Base-by-base conservation (phyloP, 2,888 invertebrate genomes). In the Lordiphosa fenestrarum region DNA sequence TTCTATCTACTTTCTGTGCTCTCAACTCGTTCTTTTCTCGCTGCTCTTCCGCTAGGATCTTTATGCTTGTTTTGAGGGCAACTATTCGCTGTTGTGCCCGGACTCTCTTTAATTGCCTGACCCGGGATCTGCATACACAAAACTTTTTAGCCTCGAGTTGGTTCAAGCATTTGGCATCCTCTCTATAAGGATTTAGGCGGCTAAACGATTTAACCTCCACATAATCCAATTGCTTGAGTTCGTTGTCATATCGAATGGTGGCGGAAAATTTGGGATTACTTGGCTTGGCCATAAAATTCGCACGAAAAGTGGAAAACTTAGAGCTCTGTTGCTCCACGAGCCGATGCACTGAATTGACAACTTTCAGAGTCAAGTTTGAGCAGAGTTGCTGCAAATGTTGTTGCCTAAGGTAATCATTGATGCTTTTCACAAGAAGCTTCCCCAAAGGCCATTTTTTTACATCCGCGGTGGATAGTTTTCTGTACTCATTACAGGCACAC, bases 401-500 rank as follows among this genome's bases (percentile, higher is more conserved):
- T 4, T 47, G 7, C 9, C 53, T 2, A 6, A 58, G 25, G 9
- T 23, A 52, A 2, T 36, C 5, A n/a, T 58, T 58, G 4, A 58
- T 53, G 9, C 35, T 36, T 5, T 30, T 13, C 4, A 58, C 36
- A 9, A 58, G 10, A 0, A 40, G 47, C 37, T 37, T 30, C 23
- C 40, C 58, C 35, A 54, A 6, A 0, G 48, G 23, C 12, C 40
- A 3, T 2, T 25, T 25, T 4, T 12, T 35, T 2, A 15, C 9
- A 7, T 49, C 19, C 6, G 21, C 35, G 4, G 6, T 4, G 2
- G 2, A 15, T 4, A 54, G 23, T 6, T n/a, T 7, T 39, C 35
- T 40, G 30, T 64, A 91, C 15, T 91, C 91, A 46, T 92, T 91
- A 48, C 82, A 83, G 6, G 71, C 69, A 46, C 83, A 84, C 67